A percentile compares a stretch with the other conserved stretches of the same genome.
Conservation (phyloP, 2,113 vertebrate species). For the Anarhynchus alexandrinus region DNA sequence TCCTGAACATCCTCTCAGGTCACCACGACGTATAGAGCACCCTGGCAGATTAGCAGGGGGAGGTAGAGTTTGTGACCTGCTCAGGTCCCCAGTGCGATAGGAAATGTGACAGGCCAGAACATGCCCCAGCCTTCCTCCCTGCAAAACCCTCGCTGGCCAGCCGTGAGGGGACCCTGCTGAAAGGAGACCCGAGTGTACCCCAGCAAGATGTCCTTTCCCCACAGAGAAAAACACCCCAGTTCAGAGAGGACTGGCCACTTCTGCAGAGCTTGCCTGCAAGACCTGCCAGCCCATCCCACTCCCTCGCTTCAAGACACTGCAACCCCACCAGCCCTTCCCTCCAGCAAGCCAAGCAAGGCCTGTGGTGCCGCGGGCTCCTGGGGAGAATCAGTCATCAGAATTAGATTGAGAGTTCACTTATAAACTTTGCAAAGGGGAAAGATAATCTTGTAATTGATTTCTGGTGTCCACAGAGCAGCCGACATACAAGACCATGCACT, state of each 20-base stretch:
- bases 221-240: rapidly evolving
- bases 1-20: background rate
- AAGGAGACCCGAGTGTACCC: background rate
- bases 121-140: background rate
- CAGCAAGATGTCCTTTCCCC: background rate
- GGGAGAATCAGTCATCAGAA: background rate
- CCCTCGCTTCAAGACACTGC: background rate
- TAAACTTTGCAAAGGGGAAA: background rate
- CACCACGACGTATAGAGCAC: rapidly evolving
- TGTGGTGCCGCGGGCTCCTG: background rate
- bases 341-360: background rate
- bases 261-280: background rate
- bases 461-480: background rate
- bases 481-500: background rate
- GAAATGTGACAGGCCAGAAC: background rate
- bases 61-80: background rate
- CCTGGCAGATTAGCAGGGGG: background rate
- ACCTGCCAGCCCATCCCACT: background rate
- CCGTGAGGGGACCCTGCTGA: background rate
- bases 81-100: background rate
- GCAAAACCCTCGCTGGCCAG: rapidly evolving
- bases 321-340: background rate
- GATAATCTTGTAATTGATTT: background rate
- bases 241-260: background rate
- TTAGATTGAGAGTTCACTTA: background rate